phyloP scores from a whole-genome alignment of 2,113 vertebrate species.

The Phalacrocorax pelagicus region DNA sequence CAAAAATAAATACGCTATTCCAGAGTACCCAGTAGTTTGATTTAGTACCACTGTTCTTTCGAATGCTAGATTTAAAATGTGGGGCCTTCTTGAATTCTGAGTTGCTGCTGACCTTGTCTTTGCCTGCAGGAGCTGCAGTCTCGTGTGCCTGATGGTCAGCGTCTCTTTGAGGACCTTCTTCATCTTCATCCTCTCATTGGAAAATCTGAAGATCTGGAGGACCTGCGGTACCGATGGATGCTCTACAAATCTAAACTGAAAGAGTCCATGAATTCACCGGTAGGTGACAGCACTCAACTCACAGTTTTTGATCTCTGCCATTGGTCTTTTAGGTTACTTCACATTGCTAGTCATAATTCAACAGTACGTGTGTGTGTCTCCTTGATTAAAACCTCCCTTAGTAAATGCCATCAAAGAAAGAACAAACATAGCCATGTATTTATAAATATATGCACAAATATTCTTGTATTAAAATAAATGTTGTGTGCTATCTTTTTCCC shows the following conservation, averaged over 20 bases:
- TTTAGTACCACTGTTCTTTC: background rate
- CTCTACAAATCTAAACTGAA: slow-evolving; percentile 91
- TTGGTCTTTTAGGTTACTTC: background rate
- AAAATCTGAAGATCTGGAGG: slow-evolving; percentile 76
- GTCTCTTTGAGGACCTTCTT: slow-evolving; percentile 75
- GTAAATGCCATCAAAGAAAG: background rate
- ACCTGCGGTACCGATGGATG: slow-evolving; percentile 90
- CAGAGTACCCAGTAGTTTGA: background rate
- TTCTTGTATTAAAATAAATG: background rate
- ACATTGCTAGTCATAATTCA: background rate
- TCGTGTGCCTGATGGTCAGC: slow-evolving; percentile 78
- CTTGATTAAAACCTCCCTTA: background rate
- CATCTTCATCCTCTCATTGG: slow-evolving; percentile 34
- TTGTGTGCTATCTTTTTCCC: background rate
- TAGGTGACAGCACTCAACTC: background rate
- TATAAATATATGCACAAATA: background rate
- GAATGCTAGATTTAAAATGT: background rate
- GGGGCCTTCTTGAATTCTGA: background rate
- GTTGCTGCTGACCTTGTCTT: background rate
- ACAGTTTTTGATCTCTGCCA: background rate
- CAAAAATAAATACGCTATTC: background rate
- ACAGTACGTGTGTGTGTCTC: background rate
- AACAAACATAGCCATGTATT: background rate
- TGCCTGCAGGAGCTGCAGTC: slow-evolving; percentile 78
- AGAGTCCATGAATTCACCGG: slow-evolving; percentile 61